phyloP scores from a whole-genome alignment of 2,888 invertebrate genomes.

The Macroteleia sp. region DNA sequence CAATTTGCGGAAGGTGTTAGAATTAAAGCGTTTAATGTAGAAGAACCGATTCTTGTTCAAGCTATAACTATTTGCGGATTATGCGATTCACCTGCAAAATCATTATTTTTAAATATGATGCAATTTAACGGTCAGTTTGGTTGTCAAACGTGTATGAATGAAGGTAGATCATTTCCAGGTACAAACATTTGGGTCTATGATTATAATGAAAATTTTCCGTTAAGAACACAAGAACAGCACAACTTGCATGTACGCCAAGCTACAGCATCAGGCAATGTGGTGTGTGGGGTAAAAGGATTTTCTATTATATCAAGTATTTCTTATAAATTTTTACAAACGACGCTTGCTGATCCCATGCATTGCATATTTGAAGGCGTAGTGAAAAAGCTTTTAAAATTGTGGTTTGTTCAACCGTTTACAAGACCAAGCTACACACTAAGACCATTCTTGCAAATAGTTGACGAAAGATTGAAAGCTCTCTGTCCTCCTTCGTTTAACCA shows the following conservation, averaged over 20 bases:
- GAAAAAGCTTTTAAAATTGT: constrained; percentile 14
- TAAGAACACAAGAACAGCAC: constrained; percentile 18
- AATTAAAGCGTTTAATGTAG: background rate
- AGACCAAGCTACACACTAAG: constrained; percentile 1
- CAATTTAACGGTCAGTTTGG: constrained; percentile 55
- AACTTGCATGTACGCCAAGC: constrained; percentile 1
- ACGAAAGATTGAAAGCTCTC: background rate
- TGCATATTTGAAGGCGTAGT: constrained; percentile 41
- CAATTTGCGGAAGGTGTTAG: background rate
- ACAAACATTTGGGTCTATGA: constrained; percentile 18
- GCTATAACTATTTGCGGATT: constrained; percentile 34
- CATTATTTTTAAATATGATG: constrained; percentile 48
- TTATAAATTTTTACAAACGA: constrained; percentile 29
- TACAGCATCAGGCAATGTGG: background rate
- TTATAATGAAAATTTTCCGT: constrained; percentile 11
- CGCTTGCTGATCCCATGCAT: constrained; percentile 52
- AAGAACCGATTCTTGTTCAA: constrained; percentile 7
- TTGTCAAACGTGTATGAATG: constrained; percentile 46
- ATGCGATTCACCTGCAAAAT: constrained; percentile 46
- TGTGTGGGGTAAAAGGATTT: constrained; percentile 23
- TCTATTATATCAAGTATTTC: constrained; percentile 2
- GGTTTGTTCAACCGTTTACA: too few relatives aligned
- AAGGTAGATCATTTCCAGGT: too few relatives aligned
- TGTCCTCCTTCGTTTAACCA: background rate
- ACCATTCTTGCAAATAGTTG: background rate